phyloP scores from a whole-genome alignment of 2,797 vertebrate genomes.

The Psittacula echo region DNA sequence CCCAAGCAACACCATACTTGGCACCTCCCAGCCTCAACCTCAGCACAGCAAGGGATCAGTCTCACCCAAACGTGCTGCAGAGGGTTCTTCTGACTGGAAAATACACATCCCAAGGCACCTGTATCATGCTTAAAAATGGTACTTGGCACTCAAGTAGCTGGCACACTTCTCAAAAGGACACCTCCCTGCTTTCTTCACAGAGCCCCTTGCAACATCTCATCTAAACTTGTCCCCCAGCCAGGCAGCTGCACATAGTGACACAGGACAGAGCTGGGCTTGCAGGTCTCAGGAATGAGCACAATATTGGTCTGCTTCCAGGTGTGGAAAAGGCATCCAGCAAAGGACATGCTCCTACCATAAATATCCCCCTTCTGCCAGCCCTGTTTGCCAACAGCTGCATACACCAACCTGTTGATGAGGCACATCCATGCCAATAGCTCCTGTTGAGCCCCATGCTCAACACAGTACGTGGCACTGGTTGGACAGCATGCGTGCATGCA shows the following conservation, averaged over 20 bases:
- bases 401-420: rapidly evolving
- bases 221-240: not conserved
- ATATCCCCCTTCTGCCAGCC: not conserved
- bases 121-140: not conserved
- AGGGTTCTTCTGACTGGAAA: not conserved
- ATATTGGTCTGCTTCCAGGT: not conserved
- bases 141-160: rapidly evolving
- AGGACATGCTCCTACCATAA: too few relatives aligned
- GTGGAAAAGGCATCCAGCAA: not conserved
- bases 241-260: not conserved
- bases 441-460: not conserved
- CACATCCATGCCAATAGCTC: too few relatives aligned
- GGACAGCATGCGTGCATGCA: rapidly evolving
- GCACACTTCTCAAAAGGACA: not conserved
- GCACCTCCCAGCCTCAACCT: not conserved
- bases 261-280: not conserved
- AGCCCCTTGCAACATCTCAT: rapidly evolving
- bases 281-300: not conserved
- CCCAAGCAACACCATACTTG: rapidly evolving
- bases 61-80: not conserved
- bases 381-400: not conserved
- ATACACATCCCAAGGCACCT: rapidly evolving
- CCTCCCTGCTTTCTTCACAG: not conserved
- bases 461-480: rapidly evolving
- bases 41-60: rapidly evolving